Evolutionary conservation across 2,888 invertebrate species (phyloP), one percentile per base, ranked within the genome.

Genomic region (Idaea biselata): DNA sequence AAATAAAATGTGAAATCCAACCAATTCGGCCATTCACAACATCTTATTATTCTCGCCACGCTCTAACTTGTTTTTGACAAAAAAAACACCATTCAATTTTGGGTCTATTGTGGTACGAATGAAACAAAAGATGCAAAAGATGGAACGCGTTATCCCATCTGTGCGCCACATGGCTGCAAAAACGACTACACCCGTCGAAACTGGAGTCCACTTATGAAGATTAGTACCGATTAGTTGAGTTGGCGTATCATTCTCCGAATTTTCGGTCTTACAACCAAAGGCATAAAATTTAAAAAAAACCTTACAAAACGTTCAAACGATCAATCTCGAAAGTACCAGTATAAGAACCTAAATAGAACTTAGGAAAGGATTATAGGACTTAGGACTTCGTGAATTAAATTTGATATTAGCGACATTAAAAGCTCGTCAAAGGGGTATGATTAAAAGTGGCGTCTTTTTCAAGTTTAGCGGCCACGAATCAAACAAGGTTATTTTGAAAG

Each of bases 81-180:
- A 70, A 80, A 80, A 77, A 76, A 77, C 73, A 66, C 73, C 73
- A 80, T 79, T 79, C 76, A 80, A 77, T 78, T 76, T 73, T 72
- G 75, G 63, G 75, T 74, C 73, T 73, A 78, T 83, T 82, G 80
- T 82, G 60, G 63, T 58, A 31, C 63, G 61, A 67, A 60, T 67
- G 66, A 75, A 72, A 77, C 65, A 73, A 76, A 76, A 60, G 68
- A 56, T 67, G 67, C 62, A 66, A 64, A 63, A 63, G 70, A 71
- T 67, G 75, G 78, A 81, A 83, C 80, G 82, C 79, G 79, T 76
- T 68, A 67, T 73, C 77, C 75, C 89, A 89, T 87, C 84, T 89
- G 89, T 83, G 72, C 68, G 79, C 82, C 89, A 90, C 74, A 86
- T 89, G 89, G 79, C 77, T 71, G 81, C 82, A 83, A 85, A 86